Evolutionary conservation across 2,797 vertebrate genomes (phyloP).

Genomic region (Pipistrellus pygmaeus): DNA sequence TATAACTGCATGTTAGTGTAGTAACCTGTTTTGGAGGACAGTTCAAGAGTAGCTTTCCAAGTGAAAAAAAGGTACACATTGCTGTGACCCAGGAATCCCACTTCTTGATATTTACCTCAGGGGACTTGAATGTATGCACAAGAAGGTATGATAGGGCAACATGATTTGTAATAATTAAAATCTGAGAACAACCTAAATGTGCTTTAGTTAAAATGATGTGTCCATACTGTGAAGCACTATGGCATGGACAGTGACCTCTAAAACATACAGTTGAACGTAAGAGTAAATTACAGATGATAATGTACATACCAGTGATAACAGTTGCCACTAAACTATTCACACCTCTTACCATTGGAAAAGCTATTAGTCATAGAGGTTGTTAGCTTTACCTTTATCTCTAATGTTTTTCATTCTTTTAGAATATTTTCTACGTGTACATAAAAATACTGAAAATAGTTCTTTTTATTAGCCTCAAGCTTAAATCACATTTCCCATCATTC

Average conservation of each 20-base stretch:
- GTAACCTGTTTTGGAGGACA: not conserved
- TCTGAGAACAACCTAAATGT: not conserved
- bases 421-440: not conserved
- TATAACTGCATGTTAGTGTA: not conserved
- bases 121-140: not conserved
- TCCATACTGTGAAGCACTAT: not conserved
- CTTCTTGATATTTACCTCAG: not conserved
- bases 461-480: not conserved
- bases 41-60: not conserved
- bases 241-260: not conserved
- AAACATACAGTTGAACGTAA: not conserved
- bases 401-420: constrained; percentile 15
- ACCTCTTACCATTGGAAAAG: not conserved
- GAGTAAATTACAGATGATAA: not conserved
- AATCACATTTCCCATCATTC: not conserved
- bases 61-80: not conserved
- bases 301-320: not conserved
- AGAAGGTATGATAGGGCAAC: not conserved
- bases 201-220: not conserved
- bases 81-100: not conserved
- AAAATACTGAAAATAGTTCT: not conserved
- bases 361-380: not conserved
- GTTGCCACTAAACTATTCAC: not conserved
- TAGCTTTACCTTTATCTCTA: not conserved
- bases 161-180: not conserved